A percentile compares a stretch with the other conserved stretches of the same genome.
Conservation (phyloP, 2,113 vertebrate genomes). For the Symphodus melops region DNA sequence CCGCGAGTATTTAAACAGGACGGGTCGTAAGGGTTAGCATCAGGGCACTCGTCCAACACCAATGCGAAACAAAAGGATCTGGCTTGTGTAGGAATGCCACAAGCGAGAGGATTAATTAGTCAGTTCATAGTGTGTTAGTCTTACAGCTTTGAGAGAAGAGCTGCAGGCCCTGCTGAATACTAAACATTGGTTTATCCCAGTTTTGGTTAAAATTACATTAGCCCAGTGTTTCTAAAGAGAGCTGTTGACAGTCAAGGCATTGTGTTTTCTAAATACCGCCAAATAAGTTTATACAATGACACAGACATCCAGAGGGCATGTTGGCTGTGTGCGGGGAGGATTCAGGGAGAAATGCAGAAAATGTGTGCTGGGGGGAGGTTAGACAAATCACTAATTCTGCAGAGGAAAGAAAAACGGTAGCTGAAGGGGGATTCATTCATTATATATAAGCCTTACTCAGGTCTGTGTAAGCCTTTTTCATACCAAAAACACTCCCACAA, state of each 20-base stretch:
- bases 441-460: constrained; percentile 74
- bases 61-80: constrained; percentile 38
- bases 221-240: constrained; percentile 36
- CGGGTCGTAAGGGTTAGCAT: constrained; percentile 20
- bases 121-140: constrained; percentile 29
- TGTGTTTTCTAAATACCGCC: constrained; percentile 45
- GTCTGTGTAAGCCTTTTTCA: constrained; percentile 73
- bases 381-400: constrained; percentile 72
- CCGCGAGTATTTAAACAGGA: constrained; percentile 46
- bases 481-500: constrained; percentile 60
- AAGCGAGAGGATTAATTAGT: constrained; percentile 55
- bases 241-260: constrained; percentile 35
- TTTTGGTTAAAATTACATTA: constrained; percentile 58
- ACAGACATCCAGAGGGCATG: constrained; percentile 41
- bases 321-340: constrained; percentile 10
- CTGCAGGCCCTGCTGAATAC: constrained; percentile 49
- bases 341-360: constrained; percentile 35
- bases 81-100: constrained; percentile 25
- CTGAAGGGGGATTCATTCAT: constrained; percentile 75
- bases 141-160: constrained; percentile 41
- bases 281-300: constrained; percentile 42
- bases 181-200: constrained; percentile 54
- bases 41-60: constrained; percentile 41
- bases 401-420: constrained; percentile 65
- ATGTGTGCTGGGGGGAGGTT: constrained; percentile 37